phyloP scores from a whole-genome alignment of 2,113 vertebrate genomes.

The Perognathus longimembris region DNA sequence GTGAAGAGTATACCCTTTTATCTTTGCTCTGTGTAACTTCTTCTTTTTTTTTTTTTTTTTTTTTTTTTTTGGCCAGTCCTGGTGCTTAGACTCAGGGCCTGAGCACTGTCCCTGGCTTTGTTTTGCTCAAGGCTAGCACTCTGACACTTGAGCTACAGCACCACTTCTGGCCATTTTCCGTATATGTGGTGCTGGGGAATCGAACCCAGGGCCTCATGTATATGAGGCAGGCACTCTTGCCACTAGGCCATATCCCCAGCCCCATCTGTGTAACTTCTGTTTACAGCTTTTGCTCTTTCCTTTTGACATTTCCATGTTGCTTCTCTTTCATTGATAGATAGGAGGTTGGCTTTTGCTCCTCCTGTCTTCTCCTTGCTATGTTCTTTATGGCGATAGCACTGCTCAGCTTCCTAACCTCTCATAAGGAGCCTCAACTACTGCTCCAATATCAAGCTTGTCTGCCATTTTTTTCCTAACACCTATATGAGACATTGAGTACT shows the following conservation, averaged over 20 bases:
- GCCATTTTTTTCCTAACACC: too few species aligned
- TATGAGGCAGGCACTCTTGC: too few species aligned
- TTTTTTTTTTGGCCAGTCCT: too few species aligned
- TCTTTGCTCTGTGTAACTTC: not conserved
- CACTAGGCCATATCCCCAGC: too few species aligned
- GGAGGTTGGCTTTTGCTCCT: not conserved
- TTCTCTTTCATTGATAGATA: not conserved
- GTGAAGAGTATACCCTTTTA: not conserved
- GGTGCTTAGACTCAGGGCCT: too few species aligned
- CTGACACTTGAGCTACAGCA: too few species aligned
- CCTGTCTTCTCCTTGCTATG: not conserved
- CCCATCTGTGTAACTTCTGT: not conserved
- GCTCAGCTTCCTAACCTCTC: slow-evolving; percentile 92
- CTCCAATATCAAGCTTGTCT: slow-evolving; percentile 93
- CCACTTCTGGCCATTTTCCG: too few species aligned
- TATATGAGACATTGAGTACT: not conserved
- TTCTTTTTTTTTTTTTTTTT: not conserved
- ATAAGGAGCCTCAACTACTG: slow-evolving; percentile 97
- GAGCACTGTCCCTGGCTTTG: too few species aligned
- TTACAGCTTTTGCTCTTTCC: not conserved
- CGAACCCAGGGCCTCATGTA: too few species aligned
- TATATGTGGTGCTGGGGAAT: too few species aligned
- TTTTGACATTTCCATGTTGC: not conserved
- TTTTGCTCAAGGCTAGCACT: too few species aligned
- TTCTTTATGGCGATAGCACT: not conserved